Base-by-base conservation (phyloP, 2,797 vertebrate species). In the Mallotus villosus region DNA sequence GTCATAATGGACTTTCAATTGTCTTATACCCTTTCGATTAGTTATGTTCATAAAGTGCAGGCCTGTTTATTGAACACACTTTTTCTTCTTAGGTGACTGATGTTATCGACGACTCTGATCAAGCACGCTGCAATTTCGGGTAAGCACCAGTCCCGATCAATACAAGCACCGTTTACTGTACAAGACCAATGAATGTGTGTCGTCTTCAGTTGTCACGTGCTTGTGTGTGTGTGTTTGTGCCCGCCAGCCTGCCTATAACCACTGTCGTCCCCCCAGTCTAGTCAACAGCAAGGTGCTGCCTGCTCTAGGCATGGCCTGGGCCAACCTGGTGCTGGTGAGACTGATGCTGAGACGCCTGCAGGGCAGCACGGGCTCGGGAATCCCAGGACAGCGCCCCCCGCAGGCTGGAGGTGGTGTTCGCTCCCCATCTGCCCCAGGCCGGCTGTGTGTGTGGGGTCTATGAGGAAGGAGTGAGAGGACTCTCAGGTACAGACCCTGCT, bases 221-320 rank as follows among this genome's bases (percentile, higher is more conserved):
- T 27, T 41, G 22, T 67, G 32, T 60, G 4, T 9, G 24, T n/a
- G 41, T 65, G 65, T 69, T 12, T 66, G 60, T 57, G 11, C 11
- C 41, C 11, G 37, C 37, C 41, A 46, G 41, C 41, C 41, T 46
- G 41, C 9, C 41, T 46, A 46, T 46, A 46, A 12, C 14, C 11
- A 46, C 41, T 46, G 41, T 8, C 55, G 16, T 3, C 14, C 11
- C n/a, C 32, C 0, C 21, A 94, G 94, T 1, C 11, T 55, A 61
- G 68, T 41, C 68, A 85, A 73, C 0, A 82, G 63, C 64, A 88
- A 53, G 17, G 86, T 94, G 1, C 71, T 78, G 1, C 97, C 97
- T 0, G 95, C 97, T 8, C 92, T 99, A 0, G 97, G 97, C 3
- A 86, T 96, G 73, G 90, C 92, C 41, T 99, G 97, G 97, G 92